phyloP scores from a whole-genome alignment of 2,113 vertebrate genomes.

The Oreochromis aureus region DNA sequence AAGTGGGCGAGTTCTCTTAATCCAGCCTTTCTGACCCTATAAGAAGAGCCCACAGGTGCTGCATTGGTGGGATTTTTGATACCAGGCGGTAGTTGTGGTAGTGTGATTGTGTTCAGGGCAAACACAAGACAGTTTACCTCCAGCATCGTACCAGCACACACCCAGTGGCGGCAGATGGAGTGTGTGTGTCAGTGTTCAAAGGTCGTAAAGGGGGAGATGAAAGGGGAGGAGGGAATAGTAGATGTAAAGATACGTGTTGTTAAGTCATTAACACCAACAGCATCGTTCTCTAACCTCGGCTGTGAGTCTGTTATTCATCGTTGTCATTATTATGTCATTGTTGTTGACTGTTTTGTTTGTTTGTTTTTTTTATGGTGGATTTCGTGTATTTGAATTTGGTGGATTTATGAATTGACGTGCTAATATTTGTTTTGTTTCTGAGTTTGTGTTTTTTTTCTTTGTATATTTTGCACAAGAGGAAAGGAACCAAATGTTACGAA shows the following conservation, averaged over 20 bases:
- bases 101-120: constrained; percentile 27
- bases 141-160: constrained; percentile 62
- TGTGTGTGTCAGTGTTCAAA: constrained; percentile 67
- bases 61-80: not conserved
- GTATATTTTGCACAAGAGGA: constrained; percentile 80
- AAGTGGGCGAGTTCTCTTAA: not conserved
- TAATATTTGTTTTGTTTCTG: constrained; percentile 20
- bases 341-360: not conserved
- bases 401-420: constrained; percentile 41
- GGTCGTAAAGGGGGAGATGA: not conserved
- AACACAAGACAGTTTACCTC: constrained; percentile 63
- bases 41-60: not conserved
- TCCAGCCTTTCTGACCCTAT: not conserved
- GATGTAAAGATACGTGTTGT: constrained; percentile 5
- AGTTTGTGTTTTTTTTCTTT: constrained; percentile 42
- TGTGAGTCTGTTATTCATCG: constrained; percentile 26
- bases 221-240: not conserved
- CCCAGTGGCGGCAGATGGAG: not conserved
- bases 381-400: constrained; percentile 53
- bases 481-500: constrained; percentile 76
- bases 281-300: constrained; percentile 25
- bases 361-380: constrained; percentile 38
- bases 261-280: constrained; percentile 19
- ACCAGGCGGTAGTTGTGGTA: not conserved
- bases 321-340: constrained; percentile 12